Evolutionary conservation across 2,113 vertebrate species (phyloP).

Genomic region (Cyphomyrus plagiostoma): DNA sequence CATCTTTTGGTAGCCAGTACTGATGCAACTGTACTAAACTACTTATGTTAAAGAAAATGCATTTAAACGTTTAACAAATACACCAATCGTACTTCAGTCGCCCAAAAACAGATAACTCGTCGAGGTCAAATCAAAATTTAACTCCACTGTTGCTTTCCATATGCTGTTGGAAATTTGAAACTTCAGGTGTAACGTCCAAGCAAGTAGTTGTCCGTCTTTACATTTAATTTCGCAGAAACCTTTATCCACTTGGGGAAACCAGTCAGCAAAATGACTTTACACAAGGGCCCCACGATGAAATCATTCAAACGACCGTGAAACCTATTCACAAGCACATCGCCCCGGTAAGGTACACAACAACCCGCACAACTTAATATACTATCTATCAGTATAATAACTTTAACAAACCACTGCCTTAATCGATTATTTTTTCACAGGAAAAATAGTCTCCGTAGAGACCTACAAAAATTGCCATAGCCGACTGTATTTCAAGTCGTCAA

Average conservation of each 20-base stretch:
- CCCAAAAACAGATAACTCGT: background rate
- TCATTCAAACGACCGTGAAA: too few relatives aligned
- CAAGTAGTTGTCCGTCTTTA: background rate
- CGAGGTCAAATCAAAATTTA: background rate
- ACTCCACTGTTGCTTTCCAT: background rate
- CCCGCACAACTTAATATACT: too few relatives aligned
- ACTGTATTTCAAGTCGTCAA: conserved; percentile 31
- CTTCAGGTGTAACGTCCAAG: background rate
- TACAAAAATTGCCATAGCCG: conserved; percentile 16
- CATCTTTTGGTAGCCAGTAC: background rate
- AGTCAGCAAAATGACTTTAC: background rate
- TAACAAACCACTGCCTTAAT: too few relatives aligned
- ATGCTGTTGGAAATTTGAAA: background rate
- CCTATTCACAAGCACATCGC: too few relatives aligned
- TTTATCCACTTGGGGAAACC: background rate
- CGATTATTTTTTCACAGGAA: too few relatives aligned
- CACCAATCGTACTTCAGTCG: background rate
- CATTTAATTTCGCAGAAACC: background rate
- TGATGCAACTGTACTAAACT: background rate
- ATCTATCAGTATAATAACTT: too few relatives aligned
- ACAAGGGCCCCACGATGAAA: too few relatives aligned
- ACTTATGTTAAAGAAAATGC: background rate
- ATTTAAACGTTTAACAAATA: background rate
- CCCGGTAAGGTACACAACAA: background rate
- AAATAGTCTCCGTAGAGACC: conserved; percentile 18